phyloP scores from a whole-genome alignment of 2,113 vertebrate genomes.

The Mobula hypostoma region DNA sequence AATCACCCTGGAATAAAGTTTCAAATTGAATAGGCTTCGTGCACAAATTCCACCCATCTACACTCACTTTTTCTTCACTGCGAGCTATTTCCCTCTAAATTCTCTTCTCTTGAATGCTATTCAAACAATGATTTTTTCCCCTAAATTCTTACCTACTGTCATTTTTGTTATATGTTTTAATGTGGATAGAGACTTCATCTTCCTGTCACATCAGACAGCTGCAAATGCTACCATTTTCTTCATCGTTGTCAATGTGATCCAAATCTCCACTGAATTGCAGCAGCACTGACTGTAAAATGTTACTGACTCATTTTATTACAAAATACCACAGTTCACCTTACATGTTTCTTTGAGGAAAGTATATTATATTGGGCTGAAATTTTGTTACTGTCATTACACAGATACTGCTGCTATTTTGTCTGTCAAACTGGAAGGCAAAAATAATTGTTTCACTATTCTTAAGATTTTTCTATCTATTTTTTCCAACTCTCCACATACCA shows the following conservation, averaged over 20 bases:
- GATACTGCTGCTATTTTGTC: background rate
- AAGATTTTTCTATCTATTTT: background rate
- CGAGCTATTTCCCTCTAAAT: background rate
- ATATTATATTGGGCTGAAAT: slow-evolving; percentile 5
- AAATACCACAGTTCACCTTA: background rate
- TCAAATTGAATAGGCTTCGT: background rate
- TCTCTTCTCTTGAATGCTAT: background rate
- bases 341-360: slow-evolving; percentile 32
- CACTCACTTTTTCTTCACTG: background rate
- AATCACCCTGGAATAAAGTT: background rate
- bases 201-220: slow-evolving; percentile 23
- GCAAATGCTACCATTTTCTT: background rate
- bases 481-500: background rate
- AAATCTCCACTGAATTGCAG: slow-evolving; percentile 26
- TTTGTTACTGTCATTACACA: background rate
- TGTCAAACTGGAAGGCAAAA: slow-evolving; percentile 2
- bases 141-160: slow-evolving; percentile 1
- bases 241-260: background rate
- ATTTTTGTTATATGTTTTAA: slow-evolving; percentile 29
- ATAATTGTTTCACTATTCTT: background rate
- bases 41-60: background rate
- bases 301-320: background rate
- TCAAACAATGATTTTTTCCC: background rate
- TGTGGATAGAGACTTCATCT: slow-evolving; percentile 16
- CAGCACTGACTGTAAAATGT: background rate